These are phyloP conservation scores for Pygmarrhopalites habei DNA, from an alignment of 1,140 invertebrate genomes.

Conservation along the genomic window DNA sequence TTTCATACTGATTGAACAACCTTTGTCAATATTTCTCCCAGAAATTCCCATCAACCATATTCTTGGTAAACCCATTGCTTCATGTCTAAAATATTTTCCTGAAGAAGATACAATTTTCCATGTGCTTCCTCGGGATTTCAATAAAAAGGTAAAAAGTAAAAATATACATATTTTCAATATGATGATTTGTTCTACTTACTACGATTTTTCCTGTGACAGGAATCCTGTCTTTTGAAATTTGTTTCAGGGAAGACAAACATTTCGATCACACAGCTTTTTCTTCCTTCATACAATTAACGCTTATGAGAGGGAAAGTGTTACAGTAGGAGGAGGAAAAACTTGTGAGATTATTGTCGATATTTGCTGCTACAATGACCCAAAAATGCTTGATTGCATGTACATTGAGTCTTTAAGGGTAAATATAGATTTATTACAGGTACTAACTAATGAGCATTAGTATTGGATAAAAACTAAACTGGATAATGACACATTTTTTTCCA, in stretches of 20 bases:
- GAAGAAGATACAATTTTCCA: conserved; percentile 68
- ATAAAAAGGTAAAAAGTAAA: conserved; percentile 39
- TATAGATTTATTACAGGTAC: too few species aligned
- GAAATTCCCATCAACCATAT: conserved; percentile 53
- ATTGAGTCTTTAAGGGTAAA: conserved; percentile 67
- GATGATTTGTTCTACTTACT: too few species aligned
- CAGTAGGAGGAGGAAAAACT: conserved; percentile 51
- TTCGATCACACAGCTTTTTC: conserved; percentile 66
- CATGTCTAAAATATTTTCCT: conserved; percentile 62
- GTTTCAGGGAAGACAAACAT: conserved; percentile 52
- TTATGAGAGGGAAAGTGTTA: conserved; percentile 57
- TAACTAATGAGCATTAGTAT: too few species aligned
- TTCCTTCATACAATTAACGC: conserved; percentile 85
- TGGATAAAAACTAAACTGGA: too few species aligned
- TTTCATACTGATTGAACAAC: conserved; percentile 76
- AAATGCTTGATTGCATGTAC: conserved; percentile 79
- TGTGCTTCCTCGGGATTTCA: conserved; percentile 53
- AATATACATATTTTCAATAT: too few species aligned
- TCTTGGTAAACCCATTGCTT: conserved; percentile 51
- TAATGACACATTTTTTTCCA: conserved; percentile 41
- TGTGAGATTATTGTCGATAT: conserved; percentile 65
- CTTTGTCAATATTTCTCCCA: conserved; percentile 60
- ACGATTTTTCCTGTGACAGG: too few species aligned
- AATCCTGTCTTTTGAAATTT: too few species aligned
- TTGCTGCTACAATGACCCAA: conserved; percentile 70